Base-by-base conservation (phyloP, 2,113 vertebrate species). In the Podilymbus podiceps region DNA sequence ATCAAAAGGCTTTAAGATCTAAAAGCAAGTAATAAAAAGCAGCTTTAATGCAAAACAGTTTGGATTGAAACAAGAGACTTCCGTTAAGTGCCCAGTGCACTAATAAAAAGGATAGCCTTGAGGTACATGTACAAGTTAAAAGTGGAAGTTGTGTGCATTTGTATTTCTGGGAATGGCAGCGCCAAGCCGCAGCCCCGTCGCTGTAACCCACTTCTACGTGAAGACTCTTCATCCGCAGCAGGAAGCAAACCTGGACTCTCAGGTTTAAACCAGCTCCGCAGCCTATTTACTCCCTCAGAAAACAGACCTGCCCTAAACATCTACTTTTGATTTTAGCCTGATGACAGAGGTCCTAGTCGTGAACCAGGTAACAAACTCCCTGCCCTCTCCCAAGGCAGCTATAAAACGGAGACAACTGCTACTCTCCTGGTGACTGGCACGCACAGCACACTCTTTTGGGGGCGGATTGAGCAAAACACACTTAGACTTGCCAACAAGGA, bases 11-110 rank as follows among this genome's bases (percentile, higher is more conserved):
- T 96, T 90, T 77, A 62, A 88, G 83, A 89, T 95, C 91, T 91
- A 87, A 91, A 82, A 87, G 81, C 44, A 71, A 87, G 66, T 89
- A 94, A 96, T 92, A 95, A 96, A 95, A 97, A 95, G 69, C 93
- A 95, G 95, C 81, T 94, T 96, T 85, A 87, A 94, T 47, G 68
- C 60, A 81, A 71, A 95, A 87, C 2, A 18, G 60, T 31, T 92
- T 78, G 68, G 69, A 85, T 6, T 85, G 91, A 91, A 94, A 91
- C 84, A 87, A 89, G 89, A 95, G 52, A 44, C 60, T 91, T 95
- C 96, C 3, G 1, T 55, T 27, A 60, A 92, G 89, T 78, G 80
- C 77, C 86, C 69, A 8, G 84, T 20, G 30, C 76, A 7, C 79
- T 42, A 53, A 88, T 88, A 44, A 93, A 90, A 91, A 52, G 55